Percentiles rank a stretch among this genome's conserved stretches.
phyloP scores from a whole-genome alignment of 2,888 invertebrate genomes.

The Cryptus armator region DNA sequence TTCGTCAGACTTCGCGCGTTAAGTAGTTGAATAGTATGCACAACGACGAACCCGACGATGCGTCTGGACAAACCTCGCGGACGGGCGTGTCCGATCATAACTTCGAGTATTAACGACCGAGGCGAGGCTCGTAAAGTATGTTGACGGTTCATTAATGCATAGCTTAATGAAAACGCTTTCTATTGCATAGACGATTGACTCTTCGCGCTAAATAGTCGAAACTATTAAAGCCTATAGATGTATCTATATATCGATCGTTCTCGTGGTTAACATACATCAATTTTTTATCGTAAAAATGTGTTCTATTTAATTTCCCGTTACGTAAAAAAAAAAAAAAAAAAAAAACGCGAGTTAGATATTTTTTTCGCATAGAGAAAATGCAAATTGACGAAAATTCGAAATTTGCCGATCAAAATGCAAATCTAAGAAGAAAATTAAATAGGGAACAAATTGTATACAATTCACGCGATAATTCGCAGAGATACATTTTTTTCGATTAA shows the following conservation, averaged over 20 bases:
- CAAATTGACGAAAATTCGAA: too few species aligned
- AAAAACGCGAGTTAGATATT: too few species aligned
- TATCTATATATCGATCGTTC: too few species aligned
- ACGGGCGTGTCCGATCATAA: slow-evolving; percentile 61
- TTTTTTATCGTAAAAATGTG: too few species aligned
- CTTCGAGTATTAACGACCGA: slow-evolving; percentile 53
- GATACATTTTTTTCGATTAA: neutral
- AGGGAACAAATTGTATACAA: neutral
- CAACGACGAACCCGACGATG: slow-evolving; percentile 29
- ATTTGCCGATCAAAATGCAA: too few species aligned
- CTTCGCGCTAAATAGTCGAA: neutral
- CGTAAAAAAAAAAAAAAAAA: too few species aligned
- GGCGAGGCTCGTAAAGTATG: slow-evolving; percentile 28
- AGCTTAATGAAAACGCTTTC: slow-evolving; percentile 1
- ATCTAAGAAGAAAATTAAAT: neutral
- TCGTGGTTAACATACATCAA: too few species aligned
- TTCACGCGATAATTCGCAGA: neutral
- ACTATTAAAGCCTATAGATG: too few species aligned
- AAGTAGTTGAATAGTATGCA: slow-evolving; percentile 64
- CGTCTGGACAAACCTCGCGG: slow-evolving; percentile 25
- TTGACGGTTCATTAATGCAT: slow-evolving; percentile 18
- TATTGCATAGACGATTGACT: neutral
- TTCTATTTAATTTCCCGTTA: too few species aligned
- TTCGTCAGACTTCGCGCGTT: slow-evolving; percentile 59
- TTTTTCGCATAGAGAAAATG: too few species aligned